phyloP scores from a whole-genome alignment of 2,113 vertebrate species.

The Machaerirhynchus nigripectus region DNA sequence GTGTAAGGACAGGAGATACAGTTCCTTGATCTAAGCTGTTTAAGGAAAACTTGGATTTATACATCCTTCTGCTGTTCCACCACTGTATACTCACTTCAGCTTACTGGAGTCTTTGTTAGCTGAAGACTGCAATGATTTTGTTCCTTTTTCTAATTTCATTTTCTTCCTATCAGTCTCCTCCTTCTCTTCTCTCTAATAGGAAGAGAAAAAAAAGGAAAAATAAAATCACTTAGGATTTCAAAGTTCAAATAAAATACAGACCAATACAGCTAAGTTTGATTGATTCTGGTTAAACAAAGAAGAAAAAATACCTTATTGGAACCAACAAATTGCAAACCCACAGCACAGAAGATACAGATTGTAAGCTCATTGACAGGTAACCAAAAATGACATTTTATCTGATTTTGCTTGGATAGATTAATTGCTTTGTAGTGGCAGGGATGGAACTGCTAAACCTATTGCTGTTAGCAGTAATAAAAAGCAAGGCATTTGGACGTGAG shows the following conservation, averaged over 20 bases:
- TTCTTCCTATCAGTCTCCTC: slow-evolving; percentile 73
- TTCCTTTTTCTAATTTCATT: slow-evolving; percentile 68
- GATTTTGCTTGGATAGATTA: not conserved
- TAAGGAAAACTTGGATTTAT: not conserved
- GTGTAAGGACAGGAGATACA: not conserved
- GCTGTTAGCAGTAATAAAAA: not conserved
- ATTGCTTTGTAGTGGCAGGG: not conserved
- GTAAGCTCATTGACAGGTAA: not conserved
- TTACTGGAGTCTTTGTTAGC: slow-evolving; percentile 54
- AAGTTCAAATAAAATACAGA: not conserved
- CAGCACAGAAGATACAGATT: not conserved
- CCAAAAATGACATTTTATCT: not conserved
- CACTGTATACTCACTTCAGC: slow-evolving; percentile 73
- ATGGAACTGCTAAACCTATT: not conserved
- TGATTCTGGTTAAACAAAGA: not conserved
- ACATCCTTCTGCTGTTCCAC: not conserved
- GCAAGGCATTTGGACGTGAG: not conserved
- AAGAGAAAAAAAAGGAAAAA: not conserved
- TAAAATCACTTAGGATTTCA: not conserved
- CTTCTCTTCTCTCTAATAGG: slow-evolving; percentile 60
- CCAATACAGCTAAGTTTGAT: not conserved
- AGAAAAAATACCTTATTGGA: not conserved
- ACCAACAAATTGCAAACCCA: not conserved
- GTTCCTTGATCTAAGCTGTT: not conserved
- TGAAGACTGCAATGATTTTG: slow-evolving; percentile 43